These are phyloP conservation scores for Pitta sordida DNA, from an alignment of 2,113 vertebrate genomes.

Conservation along the genomic window DNA sequence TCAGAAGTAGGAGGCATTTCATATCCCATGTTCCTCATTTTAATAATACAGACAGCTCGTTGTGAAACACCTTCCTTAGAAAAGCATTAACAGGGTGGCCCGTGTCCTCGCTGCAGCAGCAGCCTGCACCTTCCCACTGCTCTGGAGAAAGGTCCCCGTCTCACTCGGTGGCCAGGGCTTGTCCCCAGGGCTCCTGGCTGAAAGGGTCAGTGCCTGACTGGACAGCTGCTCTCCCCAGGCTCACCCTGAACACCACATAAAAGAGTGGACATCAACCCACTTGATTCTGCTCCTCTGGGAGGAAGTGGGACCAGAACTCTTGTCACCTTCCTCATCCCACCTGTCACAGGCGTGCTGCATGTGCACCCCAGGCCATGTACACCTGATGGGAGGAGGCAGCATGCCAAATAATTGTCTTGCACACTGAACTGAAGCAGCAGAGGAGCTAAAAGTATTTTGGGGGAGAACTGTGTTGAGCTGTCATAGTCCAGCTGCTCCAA, in stretches of 20 bases:
- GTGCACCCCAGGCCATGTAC: background rate
- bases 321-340: background rate
- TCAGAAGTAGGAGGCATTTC: background rate
- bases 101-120: background rate
- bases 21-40: background rate
- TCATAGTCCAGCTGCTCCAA: background rate
- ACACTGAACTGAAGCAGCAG: background rate
- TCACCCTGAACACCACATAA: fast-evolving
- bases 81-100: background rate
- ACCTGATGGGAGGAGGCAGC: background rate
- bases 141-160: background rate
- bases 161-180: background rate
- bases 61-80: background rate
- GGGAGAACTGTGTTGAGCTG: background rate
- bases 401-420: background rate
- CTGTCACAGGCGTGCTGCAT: no score
- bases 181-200: background rate
- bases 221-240: no score
- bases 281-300: background rate
- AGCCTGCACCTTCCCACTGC: background rate
- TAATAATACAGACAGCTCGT: background rate
- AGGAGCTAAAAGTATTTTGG: background rate
- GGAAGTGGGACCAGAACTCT: background rate
- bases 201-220: background rate
- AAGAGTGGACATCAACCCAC: fast-evolving